Evolutionary conservation across 2,888 invertebrate genomes (phyloP), one percentile per base, ranked within the genome.

Genomic region (Eupithecia vulgata): DNA sequence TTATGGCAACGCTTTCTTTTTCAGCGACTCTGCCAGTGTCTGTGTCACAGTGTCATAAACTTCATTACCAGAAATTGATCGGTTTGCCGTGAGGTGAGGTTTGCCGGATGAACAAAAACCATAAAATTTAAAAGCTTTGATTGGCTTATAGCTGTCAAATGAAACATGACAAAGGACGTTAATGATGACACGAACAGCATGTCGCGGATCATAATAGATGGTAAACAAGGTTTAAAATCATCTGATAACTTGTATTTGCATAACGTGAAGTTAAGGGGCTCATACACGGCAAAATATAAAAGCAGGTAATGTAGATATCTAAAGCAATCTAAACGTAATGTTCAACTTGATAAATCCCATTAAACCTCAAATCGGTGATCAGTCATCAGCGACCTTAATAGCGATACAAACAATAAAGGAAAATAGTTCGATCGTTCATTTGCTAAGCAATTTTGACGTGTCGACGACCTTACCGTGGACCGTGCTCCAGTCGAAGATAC

Each of bases 391-490:
- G 21, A 74, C 76, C 83, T 82, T 87, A 87, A 89, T 86, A 83
- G 82, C 66, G 82, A 82, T 84, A 81, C 85, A 81, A 88, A 90
- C 88, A 88, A 87, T 91, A 91, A 90, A 90, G 90, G 90, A 83
- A 85, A 86, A 79, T 74, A 80, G 81, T 80, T 80, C 85, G 83
- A 90, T 87, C 87, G 82, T 82, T 87, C 83, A 85, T 87, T 88
- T 82, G 84, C 86, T 85, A 84, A 85, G 85, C 84, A 81, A 84
- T 86, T 83, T 83, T 82, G 83, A 86, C 82, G 85, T 83, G 87
- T 86, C 87, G 85, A 83, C 85, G 87, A 87, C 87, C 87, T 79
- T 45, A 75, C 62, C 2, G 48, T 15, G 15, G 25, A 21, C 13
- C 1, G 37, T 64, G 34, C 72, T 69, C 66, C 73, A 57, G 21